Evolutionary conservation across 2,888 invertebrate species (phyloP).

Genomic region (Drosophila antonietae): DNA sequence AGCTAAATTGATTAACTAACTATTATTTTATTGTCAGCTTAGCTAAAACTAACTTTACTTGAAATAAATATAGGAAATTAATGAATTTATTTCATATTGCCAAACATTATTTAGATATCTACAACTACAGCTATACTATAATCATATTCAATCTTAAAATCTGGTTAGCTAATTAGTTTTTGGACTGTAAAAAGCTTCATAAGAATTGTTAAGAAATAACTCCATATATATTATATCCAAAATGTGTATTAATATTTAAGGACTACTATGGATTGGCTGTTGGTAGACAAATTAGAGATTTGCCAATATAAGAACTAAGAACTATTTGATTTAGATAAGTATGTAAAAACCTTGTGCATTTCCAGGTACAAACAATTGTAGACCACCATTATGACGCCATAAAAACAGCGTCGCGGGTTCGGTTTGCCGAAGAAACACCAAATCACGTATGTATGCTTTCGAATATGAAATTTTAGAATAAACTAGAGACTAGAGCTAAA

Average conservation of each 20-base stretch:
- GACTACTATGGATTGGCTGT: not conserved
- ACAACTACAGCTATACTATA: too few species aligned
- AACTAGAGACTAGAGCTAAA: not conserved
- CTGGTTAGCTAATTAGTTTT: too few species aligned
- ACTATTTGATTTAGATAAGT: constrained; percentile 14
- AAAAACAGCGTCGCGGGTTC: constrained; percentile 92
- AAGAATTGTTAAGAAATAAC: not conserved
- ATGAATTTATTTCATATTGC: not conserved
- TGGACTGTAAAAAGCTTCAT: too few species aligned
- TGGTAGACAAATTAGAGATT: not conserved
- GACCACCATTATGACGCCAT: constrained; percentile 94
- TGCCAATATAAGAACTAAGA: constrained; percentile 12
- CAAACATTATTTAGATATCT: not conserved
- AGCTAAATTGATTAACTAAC: not conserved
- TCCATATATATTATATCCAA: not conserved
- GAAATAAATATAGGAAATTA: not conserved
- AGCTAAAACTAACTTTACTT: not conserved
- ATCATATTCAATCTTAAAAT: too few species aligned
- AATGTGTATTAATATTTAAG: not conserved
- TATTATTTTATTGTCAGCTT: too few species aligned
- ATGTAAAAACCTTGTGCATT: constrained; percentile 69
- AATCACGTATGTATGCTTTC: constrained; percentile 67
- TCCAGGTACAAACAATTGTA: constrained; percentile 95
- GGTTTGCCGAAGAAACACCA: constrained; percentile 87
- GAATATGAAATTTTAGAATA: constrained; percentile 2